Base-by-base conservation (phyloP, 2,888 invertebrate genomes). In the Pterostichus madidus region DNA sequence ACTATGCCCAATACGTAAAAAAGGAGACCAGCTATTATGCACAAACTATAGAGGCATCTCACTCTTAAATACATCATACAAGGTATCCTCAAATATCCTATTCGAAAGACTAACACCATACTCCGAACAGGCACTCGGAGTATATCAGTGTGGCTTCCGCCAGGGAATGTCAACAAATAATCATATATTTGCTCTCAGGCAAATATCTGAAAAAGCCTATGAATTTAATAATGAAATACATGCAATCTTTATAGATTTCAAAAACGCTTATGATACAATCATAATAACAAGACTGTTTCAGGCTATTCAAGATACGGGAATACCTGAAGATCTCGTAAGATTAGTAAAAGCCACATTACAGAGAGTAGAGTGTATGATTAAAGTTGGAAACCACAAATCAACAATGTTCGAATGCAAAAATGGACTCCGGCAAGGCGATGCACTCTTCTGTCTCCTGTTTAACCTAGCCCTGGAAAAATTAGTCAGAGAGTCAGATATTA, bases 31-130 rank as follows among this genome's bases (percentile, higher is more conserved):
- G 5, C 39, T 68, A 13, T 2, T 13, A 7, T 68, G 68, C 39
- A 13, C 11, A 39, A 68, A 68, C 15, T 39, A 68, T 35, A n/a
- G 68, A 13, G 68, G 39, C 13, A 44, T 68, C 6, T 39, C 39
- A 15, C 68, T 68, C 6, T 15, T 68, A 68, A 35, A 35, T 15
- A 68, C 39, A 44, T n/a, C 39, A 68, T 68, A 68, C 8, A 35
- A 68, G 15, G 39, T 68, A 13, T 68, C 39, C 15, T 35, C 39
- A n/a, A 15, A 68, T 8, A 68, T 68, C 5, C 39, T 68, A 39
- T 35, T 15, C 15, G 15, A 68, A 2, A 24, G 32, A 24, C n/a
- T 68, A 8, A 39, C 11, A 15, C 68, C 39, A 35, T 68, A 39
- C 39, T 8, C 10, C 13, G 68, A 68, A 15, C 15, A 68, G 13